Evolutionary conservation across 2,797 vertebrate species (phyloP).

Genomic region (Pyrocephalus nanus): DNA sequence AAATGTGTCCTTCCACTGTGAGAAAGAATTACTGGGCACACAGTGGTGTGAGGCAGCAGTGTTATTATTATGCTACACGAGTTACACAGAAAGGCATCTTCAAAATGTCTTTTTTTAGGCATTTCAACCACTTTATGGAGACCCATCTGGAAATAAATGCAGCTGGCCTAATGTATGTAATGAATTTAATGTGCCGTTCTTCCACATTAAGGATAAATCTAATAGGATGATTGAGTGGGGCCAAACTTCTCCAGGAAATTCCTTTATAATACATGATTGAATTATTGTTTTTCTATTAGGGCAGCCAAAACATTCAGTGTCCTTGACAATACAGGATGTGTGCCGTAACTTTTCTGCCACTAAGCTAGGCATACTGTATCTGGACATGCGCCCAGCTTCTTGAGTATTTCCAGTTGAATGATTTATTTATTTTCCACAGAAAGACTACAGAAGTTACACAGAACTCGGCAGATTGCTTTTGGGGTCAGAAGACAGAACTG

Average conservation of each 20-base stretch:
- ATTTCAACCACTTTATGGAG: background rate
- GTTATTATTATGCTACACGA: background rate
- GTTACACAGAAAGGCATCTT: slow-evolving; percentile 3
- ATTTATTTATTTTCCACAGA: slow-evolving; percentile 69
- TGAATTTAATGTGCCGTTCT: slow-evolving; percentile 49
- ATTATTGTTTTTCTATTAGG: slow-evolving; percentile 71
- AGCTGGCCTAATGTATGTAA: slow-evolving; percentile 53
- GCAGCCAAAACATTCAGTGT: slow-evolving; percentile 63
- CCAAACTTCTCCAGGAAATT: slow-evolving; percentile 67
- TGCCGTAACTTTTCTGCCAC: slow-evolving; percentile 55
- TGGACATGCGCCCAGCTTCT: slow-evolving; percentile 54
- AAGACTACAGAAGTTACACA: slow-evolving; percentile 42
- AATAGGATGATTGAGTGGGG: slow-evolving; percentile 62
- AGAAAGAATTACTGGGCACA: background rate
- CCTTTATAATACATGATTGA: slow-evolving; percentile 64
- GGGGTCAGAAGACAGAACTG: background rate
- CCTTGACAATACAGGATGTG: slow-evolving; percentile 62
- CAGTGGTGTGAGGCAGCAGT: background rate
- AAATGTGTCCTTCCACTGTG: background rate
- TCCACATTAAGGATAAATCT: slow-evolving; percentile 63
- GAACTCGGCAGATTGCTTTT: slow-evolving; percentile 14
- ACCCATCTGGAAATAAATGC: slow-evolving; percentile 58
- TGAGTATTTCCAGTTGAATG: slow-evolving; percentile 61
- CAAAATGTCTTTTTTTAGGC: slow-evolving; percentile 13
- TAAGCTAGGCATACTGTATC: slow-evolving; percentile 57